Conservation (phyloP, 2,797 vertebrate species). For the Huso huso region DNA sequence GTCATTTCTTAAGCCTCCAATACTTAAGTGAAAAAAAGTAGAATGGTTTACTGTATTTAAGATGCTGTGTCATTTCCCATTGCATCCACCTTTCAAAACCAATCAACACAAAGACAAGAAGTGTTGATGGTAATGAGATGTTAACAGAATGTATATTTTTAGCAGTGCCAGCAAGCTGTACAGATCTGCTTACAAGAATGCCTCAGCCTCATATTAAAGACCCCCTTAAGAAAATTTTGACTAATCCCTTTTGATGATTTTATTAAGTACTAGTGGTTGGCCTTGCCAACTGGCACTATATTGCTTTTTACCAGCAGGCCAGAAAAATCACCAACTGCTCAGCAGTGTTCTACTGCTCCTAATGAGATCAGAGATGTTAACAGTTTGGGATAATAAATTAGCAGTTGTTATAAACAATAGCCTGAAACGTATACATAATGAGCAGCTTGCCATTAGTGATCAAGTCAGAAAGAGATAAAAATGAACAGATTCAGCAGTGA, state of each 20-base stretch:
- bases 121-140: constrained; percentile 3
- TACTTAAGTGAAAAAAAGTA: too few species aligned
- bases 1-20: background rate
- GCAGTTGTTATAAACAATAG: constrained; percentile 55
- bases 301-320: constrained; percentile 48
- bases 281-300: constrained; percentile 70
- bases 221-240: constrained; percentile 68
- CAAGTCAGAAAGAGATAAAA: constrained; percentile 49
- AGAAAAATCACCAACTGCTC: constrained; percentile 49
- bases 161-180: constrained; percentile 39
- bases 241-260: constrained; percentile 87
- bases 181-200: constrained; percentile 34
- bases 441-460: constrained; percentile 57
- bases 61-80: background rate
- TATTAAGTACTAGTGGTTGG: constrained; percentile 71
- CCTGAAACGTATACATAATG: constrained; percentile 57
- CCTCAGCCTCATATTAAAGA: constrained; percentile 51
- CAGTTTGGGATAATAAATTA: constrained; percentile 63
- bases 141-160: constrained; percentile 28
- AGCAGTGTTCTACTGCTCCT: constrained; percentile 35
- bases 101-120: background rate
- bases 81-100: constrained; percentile 5
- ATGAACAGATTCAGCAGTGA: constrained; percentile 28
- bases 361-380: constrained; percentile 53
- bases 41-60: too few species aligned